A percentile compares a stretch with the other conserved stretches of the same genome.
Evolutionary conservation across 1,140 invertebrate species (phyloP).

Genomic region (Drosophila funebris): DNA sequence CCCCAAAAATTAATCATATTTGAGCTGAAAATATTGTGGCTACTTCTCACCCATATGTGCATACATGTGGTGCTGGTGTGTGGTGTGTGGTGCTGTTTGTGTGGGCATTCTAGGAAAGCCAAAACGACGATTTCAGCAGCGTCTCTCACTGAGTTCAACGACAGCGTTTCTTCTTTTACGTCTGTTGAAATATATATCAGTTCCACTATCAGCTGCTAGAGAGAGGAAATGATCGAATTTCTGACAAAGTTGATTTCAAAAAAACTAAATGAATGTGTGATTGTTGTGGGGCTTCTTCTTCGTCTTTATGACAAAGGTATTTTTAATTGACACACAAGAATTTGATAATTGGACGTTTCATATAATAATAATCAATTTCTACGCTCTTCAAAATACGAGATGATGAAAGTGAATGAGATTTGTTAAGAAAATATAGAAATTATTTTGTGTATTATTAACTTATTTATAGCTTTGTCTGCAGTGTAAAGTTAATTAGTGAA

Average conservation of each 20-base stretch:
- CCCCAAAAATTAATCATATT: constrained; percentile 77
- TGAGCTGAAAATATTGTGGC: constrained; percentile 63
- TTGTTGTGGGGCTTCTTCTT: constrained; percentile 5
- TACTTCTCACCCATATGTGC: constrained; percentile 7
- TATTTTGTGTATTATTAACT: neutral
- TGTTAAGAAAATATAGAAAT: neutral
- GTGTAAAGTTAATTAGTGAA: neutral
- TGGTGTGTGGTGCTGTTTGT: constrained; percentile 9
- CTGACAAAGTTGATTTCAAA: constrained; percentile 17
- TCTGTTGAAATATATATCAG: constrained; percentile 46
- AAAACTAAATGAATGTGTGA: constrained; percentile 24
- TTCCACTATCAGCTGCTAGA: constrained; percentile 39
- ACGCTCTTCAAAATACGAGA: neutral
- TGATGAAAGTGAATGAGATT: neutral
- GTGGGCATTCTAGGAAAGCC: constrained; percentile 45
- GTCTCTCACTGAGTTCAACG: constrained; percentile 29
- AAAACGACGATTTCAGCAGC: constrained; percentile 27
- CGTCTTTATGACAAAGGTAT: constrained; percentile 6
- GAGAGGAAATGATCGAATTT: constrained; percentile 52
- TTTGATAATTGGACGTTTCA: constrained; percentile 13
- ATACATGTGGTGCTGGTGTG: constrained; percentile 19
- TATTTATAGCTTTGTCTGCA: too few relatives aligned
- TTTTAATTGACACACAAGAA: constrained; percentile 20
- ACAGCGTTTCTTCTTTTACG: constrained; percentile 8
- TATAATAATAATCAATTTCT: constrained; percentile 7